Conservation (phyloP, 2,797 vertebrate species). For the Coluber constrictor region DNA sequence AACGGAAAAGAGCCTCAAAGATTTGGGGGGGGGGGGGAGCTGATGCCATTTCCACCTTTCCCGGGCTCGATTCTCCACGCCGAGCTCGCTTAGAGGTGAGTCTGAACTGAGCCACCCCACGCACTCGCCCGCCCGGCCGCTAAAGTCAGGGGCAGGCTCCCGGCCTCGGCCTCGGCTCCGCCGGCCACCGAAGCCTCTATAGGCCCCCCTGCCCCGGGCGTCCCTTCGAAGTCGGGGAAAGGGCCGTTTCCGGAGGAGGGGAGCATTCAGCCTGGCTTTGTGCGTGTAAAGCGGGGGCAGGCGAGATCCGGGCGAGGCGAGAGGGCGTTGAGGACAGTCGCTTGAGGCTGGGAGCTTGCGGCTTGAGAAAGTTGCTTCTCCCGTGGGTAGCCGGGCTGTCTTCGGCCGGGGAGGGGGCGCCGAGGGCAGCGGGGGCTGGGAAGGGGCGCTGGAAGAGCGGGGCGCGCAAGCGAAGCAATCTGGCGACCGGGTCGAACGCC, state of each 20-base stretch:
- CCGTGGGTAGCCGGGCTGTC: neutral
- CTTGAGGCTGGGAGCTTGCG: neutral
- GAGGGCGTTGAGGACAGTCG: neutral
- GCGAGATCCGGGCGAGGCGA: neutral
- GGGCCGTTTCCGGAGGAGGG: neutral
- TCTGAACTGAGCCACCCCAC: neutral
- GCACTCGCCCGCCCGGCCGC: neutral
- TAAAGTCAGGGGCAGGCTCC: neutral
- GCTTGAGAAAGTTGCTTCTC: neutral
- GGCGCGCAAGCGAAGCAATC: slow-evolving; percentile 70
- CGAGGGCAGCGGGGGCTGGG: slow-evolving; percentile 20
- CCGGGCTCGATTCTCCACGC: neutral
- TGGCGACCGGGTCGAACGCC: slow-evolving; percentile 75
- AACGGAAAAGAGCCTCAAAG: neutral
- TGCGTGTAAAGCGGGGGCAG: neutral
- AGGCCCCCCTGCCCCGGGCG: neutral
- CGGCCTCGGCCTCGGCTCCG: neutral
- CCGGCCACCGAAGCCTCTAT: neutral
- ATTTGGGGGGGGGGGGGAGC: neutral
- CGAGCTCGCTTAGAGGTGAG: no score
- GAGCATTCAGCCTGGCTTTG: neutral
- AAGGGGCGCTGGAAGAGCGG: neutral
- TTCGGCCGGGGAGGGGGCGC: no score
- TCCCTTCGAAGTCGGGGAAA: neutral
- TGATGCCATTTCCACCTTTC: neutral